These are phyloP conservation scores for Sycophaga agraensis DNA, from an alignment of 1,140 invertebrate species.

Conservation along the genomic window DNA sequence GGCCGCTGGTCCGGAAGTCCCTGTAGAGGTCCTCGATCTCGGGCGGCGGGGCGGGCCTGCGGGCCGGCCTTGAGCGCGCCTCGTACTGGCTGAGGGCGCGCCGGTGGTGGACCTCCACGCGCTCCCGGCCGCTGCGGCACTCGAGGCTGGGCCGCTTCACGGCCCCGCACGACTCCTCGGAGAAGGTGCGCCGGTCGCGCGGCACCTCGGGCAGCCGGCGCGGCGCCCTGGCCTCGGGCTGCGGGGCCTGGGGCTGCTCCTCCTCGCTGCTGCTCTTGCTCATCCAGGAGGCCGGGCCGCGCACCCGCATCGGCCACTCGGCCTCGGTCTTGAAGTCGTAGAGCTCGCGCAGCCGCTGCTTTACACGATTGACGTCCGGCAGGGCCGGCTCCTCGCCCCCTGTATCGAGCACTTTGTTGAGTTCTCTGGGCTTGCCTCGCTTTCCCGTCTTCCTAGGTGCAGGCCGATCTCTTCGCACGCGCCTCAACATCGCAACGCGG, in stretches of 20 bases:
- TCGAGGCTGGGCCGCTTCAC: conserved; percentile 30
- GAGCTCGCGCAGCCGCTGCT: conserved; percentile 42
- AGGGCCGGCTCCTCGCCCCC: not conserved
- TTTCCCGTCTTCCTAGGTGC: too few relatives aligned
- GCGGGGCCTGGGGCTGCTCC: conserved; percentile 22
- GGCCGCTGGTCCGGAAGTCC: too few relatives aligned
- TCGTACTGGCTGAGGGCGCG: conserved; percentile 24
- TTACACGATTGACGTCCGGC: conserved; percentile 28
- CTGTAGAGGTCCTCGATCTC: conserved; percentile 33
- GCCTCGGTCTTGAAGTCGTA: conserved; percentile 48
- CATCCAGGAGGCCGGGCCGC: conserved; percentile 35
- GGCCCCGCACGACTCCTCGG: too few relatives aligned
- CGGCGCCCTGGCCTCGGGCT: not conserved
- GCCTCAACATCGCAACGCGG: too few relatives aligned
- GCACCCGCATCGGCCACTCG: conserved; percentile 40
- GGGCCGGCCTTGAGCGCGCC: conserved; percentile 5
- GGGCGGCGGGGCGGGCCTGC: not conserved
- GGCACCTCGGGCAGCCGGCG: too few relatives aligned
- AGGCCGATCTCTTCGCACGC: too few relatives aligned
- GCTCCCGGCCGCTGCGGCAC: not conserved
- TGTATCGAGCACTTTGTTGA: not conserved
- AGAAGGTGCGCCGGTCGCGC: too few relatives aligned
- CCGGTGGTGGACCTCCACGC: not conserved
- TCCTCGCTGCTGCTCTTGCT: conserved; percentile 45
- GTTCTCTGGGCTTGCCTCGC: not conserved